phyloP scores from a whole-genome alignment of 2,113 vertebrate genomes.

The Romanogobio albipinnatus region DNA sequence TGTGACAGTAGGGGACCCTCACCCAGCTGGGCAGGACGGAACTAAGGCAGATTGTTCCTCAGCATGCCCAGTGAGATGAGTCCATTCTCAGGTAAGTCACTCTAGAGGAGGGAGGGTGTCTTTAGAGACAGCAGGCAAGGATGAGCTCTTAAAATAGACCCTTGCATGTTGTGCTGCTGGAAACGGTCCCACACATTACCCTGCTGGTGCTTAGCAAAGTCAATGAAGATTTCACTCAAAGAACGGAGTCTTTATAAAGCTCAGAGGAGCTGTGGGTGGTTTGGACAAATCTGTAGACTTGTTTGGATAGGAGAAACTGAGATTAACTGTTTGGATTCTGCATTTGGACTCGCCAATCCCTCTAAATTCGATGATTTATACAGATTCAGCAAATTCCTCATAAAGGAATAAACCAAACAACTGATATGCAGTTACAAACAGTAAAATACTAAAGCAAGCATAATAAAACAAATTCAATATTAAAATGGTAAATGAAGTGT shows the following conservation, averaged over 20 bases:
- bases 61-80: constrained; percentile 68
- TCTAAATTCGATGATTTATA: neutral
- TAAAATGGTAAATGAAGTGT: neutral
- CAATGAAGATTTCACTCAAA: constrained; percentile 31
- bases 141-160: constrained; percentile 67
- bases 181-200: constrained; percentile 40
- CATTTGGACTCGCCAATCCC: neutral
- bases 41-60: constrained; percentile 75
- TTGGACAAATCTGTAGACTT: neutral
- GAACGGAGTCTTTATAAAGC: constrained; percentile 3
- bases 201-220: constrained; percentile 37
- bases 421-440: neutral
- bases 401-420: constrained; percentile 17
- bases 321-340: constrained; percentile 5
- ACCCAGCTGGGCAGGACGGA: constrained; percentile 65
- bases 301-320: neutral
- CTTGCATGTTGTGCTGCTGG: constrained; percentile 51
- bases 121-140: constrained; percentile 54
- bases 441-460: neutral
- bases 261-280: constrained; percentile 11
- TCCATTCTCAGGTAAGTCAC: constrained; percentile 64
- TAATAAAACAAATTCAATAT: neutral
- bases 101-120: constrained; percentile 55
- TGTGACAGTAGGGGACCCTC: constrained; percentile 41
- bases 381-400: constrained; percentile 17